These are phyloP conservation scores for Limnephilus auricula DNA, from an alignment of 2,888 invertebrate genomes.

Conservation along the genomic window DNA sequence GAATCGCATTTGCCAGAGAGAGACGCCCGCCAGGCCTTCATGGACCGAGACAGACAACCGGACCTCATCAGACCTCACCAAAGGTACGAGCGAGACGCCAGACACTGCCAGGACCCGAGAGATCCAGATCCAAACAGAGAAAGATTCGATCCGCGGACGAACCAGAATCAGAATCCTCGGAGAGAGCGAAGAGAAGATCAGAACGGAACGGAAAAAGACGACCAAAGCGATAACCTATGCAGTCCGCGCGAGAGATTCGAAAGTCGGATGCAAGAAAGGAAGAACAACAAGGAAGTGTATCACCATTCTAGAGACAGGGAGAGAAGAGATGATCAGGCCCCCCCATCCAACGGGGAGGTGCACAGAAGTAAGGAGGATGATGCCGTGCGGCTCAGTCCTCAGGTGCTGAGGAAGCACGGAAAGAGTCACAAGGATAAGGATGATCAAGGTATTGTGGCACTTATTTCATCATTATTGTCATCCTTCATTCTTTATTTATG, in stretches of 20 bases:
- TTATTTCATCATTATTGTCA: background rate
- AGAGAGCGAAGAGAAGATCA: slow-evolving; percentile 50
- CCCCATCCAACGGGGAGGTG: slow-evolving; percentile 34
- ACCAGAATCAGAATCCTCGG: slow-evolving; percentile 37
- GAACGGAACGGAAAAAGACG: slow-evolving; percentile 58
- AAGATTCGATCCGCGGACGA: slow-evolving; percentile 53
- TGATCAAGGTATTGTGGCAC: slow-evolving; percentile 63
- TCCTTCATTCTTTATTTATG: background rate
- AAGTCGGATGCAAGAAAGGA: slow-evolving; percentile 58
- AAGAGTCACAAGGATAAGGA: slow-evolving; percentile 65
- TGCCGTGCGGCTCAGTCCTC: slow-evolving; percentile 49
- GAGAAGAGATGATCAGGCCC: slow-evolving; percentile 40
- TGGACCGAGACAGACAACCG: slow-evolving; percentile 54
- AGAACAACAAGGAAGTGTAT: slow-evolving; percentile 59
- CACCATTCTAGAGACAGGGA: slow-evolving; percentile 58
- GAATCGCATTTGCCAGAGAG: slow-evolving; percentile 40
- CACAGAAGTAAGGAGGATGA: slow-evolving; percentile 52
- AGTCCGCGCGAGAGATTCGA: slow-evolving; percentile 58
- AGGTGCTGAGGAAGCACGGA: slow-evolving; percentile 46
- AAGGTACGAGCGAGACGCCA: slow-evolving; percentile 53
- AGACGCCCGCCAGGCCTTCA: slow-evolving; percentile 38
- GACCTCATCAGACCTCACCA: slow-evolving; percentile 58
- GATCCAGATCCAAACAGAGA: slow-evolving; percentile 36
- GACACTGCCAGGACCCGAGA: slow-evolving; percentile 50
- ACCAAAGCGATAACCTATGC: slow-evolving; percentile 50